These are phyloP conservation scores for Hirundichthys speculiger DNA, from an alignment of 2,113 vertebrate species.

Conservation along the genomic window DNA sequence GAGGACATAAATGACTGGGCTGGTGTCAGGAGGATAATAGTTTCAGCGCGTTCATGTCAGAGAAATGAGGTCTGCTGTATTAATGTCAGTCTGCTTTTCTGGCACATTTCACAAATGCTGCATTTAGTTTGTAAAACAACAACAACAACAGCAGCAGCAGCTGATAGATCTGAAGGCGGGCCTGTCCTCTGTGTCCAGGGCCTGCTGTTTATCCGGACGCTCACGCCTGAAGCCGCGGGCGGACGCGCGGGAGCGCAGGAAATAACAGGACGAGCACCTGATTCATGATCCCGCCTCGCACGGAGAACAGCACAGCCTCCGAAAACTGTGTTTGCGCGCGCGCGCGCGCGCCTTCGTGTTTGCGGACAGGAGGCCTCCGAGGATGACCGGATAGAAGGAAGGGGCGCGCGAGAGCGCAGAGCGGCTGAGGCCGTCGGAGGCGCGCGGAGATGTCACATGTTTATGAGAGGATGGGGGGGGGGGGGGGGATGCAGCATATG, in stretches of 20 bases:
- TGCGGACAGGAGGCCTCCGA: slow-evolving; percentile 46
- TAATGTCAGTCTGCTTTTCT: neutral
- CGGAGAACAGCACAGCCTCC: slow-evolving; percentile 44
- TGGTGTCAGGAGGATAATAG: too few species aligned
- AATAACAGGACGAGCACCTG: slow-evolving; percentile 74
- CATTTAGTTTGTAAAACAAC: too few species aligned
- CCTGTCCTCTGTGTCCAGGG: slow-evolving; percentile 14
- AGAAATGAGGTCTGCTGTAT: too few species aligned
- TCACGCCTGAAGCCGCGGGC: slow-evolving; percentile 51
- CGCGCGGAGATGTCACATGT: neutral
- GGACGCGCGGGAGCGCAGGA: slow-evolving; percentile 66
- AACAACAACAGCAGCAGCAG: slow-evolving; percentile 20
- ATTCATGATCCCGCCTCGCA: slow-evolving; percentile 59
- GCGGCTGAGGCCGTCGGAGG: slow-evolving; percentile 61
- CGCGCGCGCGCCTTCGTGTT: slow-evolving; percentile 32
- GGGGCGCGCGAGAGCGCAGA: slow-evolving; percentile 51
- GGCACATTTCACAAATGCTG: neutral
- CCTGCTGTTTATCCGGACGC: slow-evolving; percentile 38
- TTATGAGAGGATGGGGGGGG: neutral
- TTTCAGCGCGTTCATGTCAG: too few species aligned
- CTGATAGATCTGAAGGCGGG: slow-evolving; percentile 10
- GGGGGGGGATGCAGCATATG: slow-evolving; percentile 12
- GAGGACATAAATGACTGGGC: too few species aligned
- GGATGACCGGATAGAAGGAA: slow-evolving; percentile 50
- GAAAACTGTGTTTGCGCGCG: slow-evolving; percentile 30